Conservation (phyloP, 2,888 invertebrate species). For the Tachina lurida region DNA sequence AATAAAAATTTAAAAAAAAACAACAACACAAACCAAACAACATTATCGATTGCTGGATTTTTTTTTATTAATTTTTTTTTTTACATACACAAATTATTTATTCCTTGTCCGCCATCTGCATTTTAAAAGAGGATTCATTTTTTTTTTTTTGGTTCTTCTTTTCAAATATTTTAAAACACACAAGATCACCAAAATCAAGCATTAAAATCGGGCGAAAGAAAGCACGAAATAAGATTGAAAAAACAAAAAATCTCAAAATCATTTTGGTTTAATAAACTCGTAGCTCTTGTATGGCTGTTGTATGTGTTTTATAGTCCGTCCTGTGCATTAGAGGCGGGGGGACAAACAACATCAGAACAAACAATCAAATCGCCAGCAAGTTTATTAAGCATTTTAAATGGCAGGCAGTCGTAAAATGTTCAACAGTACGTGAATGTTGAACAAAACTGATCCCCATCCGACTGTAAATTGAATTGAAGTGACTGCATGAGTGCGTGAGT, state of each 20-base stretch:
- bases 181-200: slow-evolving; percentile 28
- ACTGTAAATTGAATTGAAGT: slow-evolving; percentile 30
- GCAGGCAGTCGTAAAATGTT: slow-evolving; percentile 63
- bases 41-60: slow-evolving; percentile 37
- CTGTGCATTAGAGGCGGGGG: slow-evolving; percentile 53
- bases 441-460: not conserved
- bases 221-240: slow-evolving; percentile 1
- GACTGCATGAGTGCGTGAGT: slow-evolving; percentile 18
- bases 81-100: slow-evolving; percentile 15
- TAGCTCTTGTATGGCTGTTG: slow-evolving; percentile 43
- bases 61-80: slow-evolving; percentile 9
- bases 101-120: slow-evolving; percentile 67
- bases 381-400: slow-evolving; percentile 71
- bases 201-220: not conserved
- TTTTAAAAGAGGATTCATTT: slow-evolving; percentile 40
- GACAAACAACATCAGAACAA: slow-evolving; percentile 58
- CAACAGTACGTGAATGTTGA: slow-evolving; percentile 26
- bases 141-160: not conserved
- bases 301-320: slow-evolving; percentile 6
- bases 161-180: not conserved
- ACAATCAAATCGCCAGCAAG: slow-evolving; percentile 70
- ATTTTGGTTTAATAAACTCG: slow-evolving; percentile 69
- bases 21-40: slow-evolving; percentile 40
- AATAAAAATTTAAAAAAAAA: not conserved
- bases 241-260: not conserved